Base-by-base conservation (phyloP, 2,888 invertebrate species). In the Pollenia labialis region DNA sequence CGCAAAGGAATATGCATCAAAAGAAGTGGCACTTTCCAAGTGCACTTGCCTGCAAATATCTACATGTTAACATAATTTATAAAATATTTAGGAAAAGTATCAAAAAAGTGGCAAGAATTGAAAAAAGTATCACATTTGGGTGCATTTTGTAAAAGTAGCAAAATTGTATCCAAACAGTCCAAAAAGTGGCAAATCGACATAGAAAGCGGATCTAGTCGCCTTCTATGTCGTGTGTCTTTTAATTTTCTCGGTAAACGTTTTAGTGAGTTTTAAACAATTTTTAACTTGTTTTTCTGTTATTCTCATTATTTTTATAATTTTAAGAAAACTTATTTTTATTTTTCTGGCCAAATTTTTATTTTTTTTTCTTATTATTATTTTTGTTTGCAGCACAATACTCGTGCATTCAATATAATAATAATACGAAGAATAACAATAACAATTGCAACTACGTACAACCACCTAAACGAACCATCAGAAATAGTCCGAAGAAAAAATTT, bases 381-480 rank as follows among this genome's bases (percentile, higher is more conserved):
- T 40, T 14, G 66, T 66, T 18, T 44, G 58, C 6, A 16, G 60
- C 60, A 60, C 4, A 48, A 40, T 60, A 16, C 6, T 23, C 58
- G 32, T 32, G 32, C 58, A 32, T 46, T 14, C 44, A 50, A 56
- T 56, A 32, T 32, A 32, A 32, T 12, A 62, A 32, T 40, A 40
- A n/a, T 23, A 69, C 52, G 23, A 0, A 23, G 40, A 52, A 54
- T 54, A 58, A 58, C 32, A 48, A 66, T 48, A 75, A 56, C 56
- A 56, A 56, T 62, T 56, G 40, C 68, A 68, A 58, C 14, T 64
- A 52, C 44, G 71, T 64, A 52, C 44, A 80, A 80, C 46, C 62
- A 62, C 52, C 48, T 77, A 56, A 71, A 72, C 60, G 56, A 80
- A 46, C 11, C 46, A 64, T 42, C 42, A 48, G 32, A 72, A 81